Base-by-base conservation (phyloP, 2,797 vertebrate species). In the Urosaurus nigricauda region DNA sequence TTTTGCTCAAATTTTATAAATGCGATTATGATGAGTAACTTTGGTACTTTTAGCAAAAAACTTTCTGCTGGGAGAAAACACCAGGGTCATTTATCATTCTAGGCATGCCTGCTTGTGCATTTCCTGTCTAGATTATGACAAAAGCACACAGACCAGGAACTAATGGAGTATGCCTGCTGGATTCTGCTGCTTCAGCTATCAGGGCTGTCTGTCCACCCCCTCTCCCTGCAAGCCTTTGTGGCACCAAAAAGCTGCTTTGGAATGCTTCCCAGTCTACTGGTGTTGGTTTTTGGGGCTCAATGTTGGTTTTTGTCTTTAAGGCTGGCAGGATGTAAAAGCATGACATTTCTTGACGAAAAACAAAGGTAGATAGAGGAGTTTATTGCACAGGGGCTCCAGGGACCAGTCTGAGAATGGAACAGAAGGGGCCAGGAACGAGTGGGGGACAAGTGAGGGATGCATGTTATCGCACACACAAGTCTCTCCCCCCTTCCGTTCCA, bases 1-100 rank as follows among this genome's bases (percentile, higher is more conserved):
- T 70, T 88, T 84, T 70, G 8, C 47, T 58, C 74, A 78, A 3
- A 14, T 78, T 70, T 83, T 88, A 65, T 68, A 51, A 75, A 68
- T 68, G n/a, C 2, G 6, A 26, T 40, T 47, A 21, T 60, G 58
- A 77, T 88, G 60, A 47, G 79, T 75, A n/a, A 63, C 70, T 75
- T 83, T 65, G 40, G 47, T 32, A 53, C 51, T 47, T 60, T 12
- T 43, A 47, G 70, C 7, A n/a, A 81, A n/a, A 60, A 82, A 74
- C 56, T 19, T 58, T 87, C 51, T 87, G 37, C 37, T n/a, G 71
- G 65, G 65, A 68, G 60, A 75, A 83, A 83, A 26, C 0, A 16
- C 77, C 2, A 35, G 21, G 40, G 51, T 24, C n/a, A 86, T 70
- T 35, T 21, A 37, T 65, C 70, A 37, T 47, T 32, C 16, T 63